A percentile compares a stretch with the other conserved stretches of the same genome.
These are phyloP conservation scores for Cotesia chilonis DNA, from an alignment of 1,140 invertebrate species.

Conservation along the genomic window DNA sequence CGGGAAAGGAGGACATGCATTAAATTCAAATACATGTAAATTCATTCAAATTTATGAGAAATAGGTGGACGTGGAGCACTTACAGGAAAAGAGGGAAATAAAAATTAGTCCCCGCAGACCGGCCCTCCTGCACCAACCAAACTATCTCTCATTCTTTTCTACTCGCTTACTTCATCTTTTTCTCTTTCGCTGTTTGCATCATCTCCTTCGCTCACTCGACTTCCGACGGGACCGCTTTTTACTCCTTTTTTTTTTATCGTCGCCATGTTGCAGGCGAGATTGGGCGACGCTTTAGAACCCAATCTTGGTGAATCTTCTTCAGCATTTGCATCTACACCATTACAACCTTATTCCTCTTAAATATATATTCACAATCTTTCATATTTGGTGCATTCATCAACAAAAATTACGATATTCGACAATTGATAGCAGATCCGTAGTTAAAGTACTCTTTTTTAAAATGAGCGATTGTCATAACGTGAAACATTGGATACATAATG, in stretches of 20 bases:
- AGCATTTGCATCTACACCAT: slow-evolving; percentile 37
- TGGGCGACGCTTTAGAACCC: slow-evolving; percentile 44
- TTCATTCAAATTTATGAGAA: slow-evolving; percentile 69
- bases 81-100: slow-evolving; percentile 63
- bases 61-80: slow-evolving; percentile 65
- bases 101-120: slow-evolving; percentile 66
- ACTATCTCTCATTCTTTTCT: slow-evolving; percentile 40
- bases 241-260: slow-evolving; percentile 52
- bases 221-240: slow-evolving; percentile 43
- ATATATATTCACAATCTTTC: slow-evolving; percentile 13
- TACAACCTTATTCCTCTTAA: slow-evolving; percentile 32
- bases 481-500: too few relatives aligned
- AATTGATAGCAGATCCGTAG: not conserved
- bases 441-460: too few relatives aligned
- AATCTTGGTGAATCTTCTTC: slow-evolving; percentile 43
- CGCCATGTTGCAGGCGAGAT: slow-evolving; percentile 62
- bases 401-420: not conserved
- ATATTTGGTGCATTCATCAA: not conserved
- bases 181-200: slow-evolving; percentile 24
- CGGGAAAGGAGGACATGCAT: slow-evolving; percentile 47
- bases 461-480: too few relatives aligned
- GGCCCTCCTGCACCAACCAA: slow-evolving; percentile 55
- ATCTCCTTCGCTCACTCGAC: slow-evolving; percentile 31
- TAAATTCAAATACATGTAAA: slow-evolving; percentile 69
- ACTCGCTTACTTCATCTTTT: slow-evolving; percentile 21